Conservation (phyloP, 2,113 vertebrate species). For the Potamarius usumacintae region DNA sequence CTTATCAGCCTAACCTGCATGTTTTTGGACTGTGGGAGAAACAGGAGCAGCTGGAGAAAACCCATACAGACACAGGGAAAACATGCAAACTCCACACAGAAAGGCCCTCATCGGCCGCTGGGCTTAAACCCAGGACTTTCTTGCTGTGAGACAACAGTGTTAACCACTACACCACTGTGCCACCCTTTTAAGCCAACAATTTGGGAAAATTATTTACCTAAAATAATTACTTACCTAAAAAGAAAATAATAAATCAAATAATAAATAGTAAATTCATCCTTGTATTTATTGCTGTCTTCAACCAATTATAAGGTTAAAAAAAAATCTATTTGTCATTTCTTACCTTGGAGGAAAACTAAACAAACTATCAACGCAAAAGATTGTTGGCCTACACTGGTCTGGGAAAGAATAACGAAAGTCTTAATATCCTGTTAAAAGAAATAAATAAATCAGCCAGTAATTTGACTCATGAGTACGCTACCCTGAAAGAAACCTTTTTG, state of each 20-base stretch:
- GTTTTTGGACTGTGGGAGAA: no score
- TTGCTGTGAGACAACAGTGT: no score
- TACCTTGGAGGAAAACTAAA: neutral
- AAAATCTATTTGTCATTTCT: neutral
- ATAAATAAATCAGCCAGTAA: neutral
- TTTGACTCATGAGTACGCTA: neutral
- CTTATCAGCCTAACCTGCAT: no score
- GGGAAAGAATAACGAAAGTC: neutral
- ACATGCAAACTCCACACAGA: no score
- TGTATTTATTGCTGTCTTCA: neutral
- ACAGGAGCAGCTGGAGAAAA: no score
- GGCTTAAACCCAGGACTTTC: no score
- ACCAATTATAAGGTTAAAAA: neutral
- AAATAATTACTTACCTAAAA: neutral
- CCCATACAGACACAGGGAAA: no score
- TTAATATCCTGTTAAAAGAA: neutral
- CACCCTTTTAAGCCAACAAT: no score
- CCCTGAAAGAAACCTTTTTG: neutral
- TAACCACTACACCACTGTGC: no score
- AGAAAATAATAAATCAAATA: neutral
- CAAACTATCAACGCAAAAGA: neutral
- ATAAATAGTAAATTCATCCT: neutral
- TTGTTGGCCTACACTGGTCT: neutral
- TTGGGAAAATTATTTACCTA: no score
- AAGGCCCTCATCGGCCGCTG: no score